Base-by-base conservation (phyloP, 2,888 invertebrate genomes). In the Leucophenga montana region DNA sequence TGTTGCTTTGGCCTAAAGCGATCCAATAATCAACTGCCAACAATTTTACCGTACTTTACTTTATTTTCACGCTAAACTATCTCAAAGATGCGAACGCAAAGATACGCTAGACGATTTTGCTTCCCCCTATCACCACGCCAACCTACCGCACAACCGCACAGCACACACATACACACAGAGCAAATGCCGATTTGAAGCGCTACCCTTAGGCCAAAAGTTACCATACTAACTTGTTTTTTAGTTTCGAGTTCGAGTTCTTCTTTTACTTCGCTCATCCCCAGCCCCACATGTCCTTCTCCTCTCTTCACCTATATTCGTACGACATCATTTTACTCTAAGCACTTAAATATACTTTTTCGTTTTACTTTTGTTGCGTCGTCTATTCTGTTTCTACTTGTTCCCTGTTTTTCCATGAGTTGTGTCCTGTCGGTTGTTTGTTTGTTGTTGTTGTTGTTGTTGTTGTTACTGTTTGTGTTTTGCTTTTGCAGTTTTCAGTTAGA, bases 311-410 rank as follows among this genome's bases (percentile, higher is more conserved):
- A 39, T 39, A 39, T 39, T 11, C 80, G 83, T 85, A 85, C 84
- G 85, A 85, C 85, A 85, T 85, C 85, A 85, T 85, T 85, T 85
- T 83, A 85, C 84, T 85, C 85, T 85, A 85, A 85, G 85, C 85
- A 83, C 85, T 85, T 85, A 85, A 85, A 84, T 84, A 84, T 84
- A 82, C 83, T 82, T 85, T 83, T 77, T 84, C 74, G 80, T 78
- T 78, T 79, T 80, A 75, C 48, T n/a, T 50, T 20, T 50, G 31
- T 65, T 48, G 6, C 9, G 2, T 50, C 31, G 18, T 57, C 8
- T 27, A n/a, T 57, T 57, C n/a, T 57, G 57, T 57, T 50, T 50
- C 18, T n/a, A 11, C 13, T 14, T 50, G 6, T 50, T 50, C 13
- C 16, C 13, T n/a, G 1, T n/a, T 50, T 50, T 50, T 5, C 6